Percentiles rank a stretch among this genome's conserved stretches.
phyloP scores from a whole-genome alignment of 2,113 vertebrate species.

The Brachypodius melanocephalos region DNA sequence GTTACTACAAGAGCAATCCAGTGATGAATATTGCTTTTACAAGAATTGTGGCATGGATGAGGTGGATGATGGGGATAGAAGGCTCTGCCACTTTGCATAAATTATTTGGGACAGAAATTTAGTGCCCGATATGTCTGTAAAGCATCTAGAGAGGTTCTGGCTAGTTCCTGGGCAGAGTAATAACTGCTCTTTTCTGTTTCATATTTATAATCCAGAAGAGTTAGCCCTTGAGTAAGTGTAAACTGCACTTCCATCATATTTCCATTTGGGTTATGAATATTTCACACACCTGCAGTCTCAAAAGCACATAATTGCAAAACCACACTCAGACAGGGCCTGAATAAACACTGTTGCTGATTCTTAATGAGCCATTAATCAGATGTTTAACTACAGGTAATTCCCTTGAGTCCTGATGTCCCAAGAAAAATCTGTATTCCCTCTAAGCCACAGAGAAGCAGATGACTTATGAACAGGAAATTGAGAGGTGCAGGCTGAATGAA shows the following conservation, averaged over 20 bases:
- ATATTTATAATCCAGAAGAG: slow-evolving; percentile 13
- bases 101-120: background rate
- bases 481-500: background rate
- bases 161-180: background rate
- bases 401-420: slow-evolving; percentile 52
- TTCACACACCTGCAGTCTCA: slow-evolving; percentile 61
- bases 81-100: background rate
- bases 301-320: slow-evolving; percentile 58
- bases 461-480: slow-evolving; percentile 8
- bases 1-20: background rate
- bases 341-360: slow-evolving; percentile 59
- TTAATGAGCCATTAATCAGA: slow-evolving; percentile 65
- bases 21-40: background rate
- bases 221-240: slow-evolving; percentile 12
- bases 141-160: background rate
- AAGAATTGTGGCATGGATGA: background rate
- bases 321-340: slow-evolving; percentile 38
- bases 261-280: slow-evolving; percentile 62
- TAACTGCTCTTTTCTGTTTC: slow-evolving; percentile 5
- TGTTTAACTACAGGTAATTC: slow-evolving; percentile 69
- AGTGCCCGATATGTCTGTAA: background rate
- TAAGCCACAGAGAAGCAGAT: background rate
- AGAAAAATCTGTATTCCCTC: slow-evolving; percentile 58
- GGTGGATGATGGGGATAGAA: background rate
- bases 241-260: slow-evolving; percentile 43